A percentile compares a stretch with the other conserved stretches of the same genome.
These are phyloP conservation scores for Gobius niger DNA, from an alignment of 2,113 vertebrate species.

Conservation along the genomic window DNA sequence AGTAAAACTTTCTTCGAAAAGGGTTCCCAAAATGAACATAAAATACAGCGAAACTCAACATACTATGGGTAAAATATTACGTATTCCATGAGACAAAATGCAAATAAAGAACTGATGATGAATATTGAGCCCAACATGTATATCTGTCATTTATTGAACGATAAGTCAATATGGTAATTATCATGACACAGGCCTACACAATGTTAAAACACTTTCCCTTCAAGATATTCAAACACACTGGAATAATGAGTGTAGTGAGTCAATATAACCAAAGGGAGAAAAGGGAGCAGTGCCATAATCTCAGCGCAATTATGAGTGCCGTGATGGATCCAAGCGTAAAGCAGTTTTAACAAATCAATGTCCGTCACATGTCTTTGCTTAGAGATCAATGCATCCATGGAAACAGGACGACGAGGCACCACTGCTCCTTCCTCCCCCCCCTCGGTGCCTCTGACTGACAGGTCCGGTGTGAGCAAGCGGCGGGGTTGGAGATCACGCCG, in stretches of 20 bases:
- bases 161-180: no score
- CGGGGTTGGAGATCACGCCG: slow-evolving; percentile 29
- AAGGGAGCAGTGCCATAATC: slow-evolving; percentile 23
- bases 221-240: neutral
- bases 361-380: slow-evolving; percentile 32
- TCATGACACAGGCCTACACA: no score
- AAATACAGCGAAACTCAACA: no score
- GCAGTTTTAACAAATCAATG: slow-evolving; percentile 38
- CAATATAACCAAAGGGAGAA: neutral
- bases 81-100: no score
- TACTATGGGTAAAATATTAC: no score
- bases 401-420: slow-evolving; percentile 10
- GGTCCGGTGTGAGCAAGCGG: slow-evolving; percentile 34
- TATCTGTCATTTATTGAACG: no score
- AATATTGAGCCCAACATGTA: no score
- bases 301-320: slow-evolving; percentile 41
- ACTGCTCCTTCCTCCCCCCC: slow-evolving; percentile 13
- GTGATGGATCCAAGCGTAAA: slow-evolving; percentile 35
- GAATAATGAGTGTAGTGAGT: neutral
- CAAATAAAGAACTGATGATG: no score
- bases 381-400: slow-evolving; percentile 44
- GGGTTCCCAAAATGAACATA: no score
- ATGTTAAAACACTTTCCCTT: no score
- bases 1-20: no score
- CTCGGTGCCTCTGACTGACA: slow-evolving; percentile 29